These are phyloP conservation scores for Thripadectes ignobilis DNA, from an alignment of 2,797 vertebrate species.

Conservation along the genomic window DNA sequence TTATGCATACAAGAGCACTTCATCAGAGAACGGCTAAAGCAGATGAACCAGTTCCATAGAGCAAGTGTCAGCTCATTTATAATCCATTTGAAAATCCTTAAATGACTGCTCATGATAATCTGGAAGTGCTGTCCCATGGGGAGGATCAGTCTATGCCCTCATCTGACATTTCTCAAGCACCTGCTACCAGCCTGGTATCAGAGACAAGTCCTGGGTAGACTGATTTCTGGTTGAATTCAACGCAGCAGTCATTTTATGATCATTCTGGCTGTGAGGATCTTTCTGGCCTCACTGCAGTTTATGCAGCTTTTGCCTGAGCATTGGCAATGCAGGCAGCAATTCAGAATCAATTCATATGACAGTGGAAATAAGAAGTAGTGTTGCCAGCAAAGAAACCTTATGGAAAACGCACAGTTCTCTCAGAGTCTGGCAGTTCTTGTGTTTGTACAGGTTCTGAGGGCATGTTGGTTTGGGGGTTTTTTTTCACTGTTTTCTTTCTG, in stretches of 20 bases:
- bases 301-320: neutral
- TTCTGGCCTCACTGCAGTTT: neutral
- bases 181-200: neutral
- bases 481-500: neutral
- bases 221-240: neutral
- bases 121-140: neutral
- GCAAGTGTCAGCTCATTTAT: constrained; percentile 52
- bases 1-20: constrained; percentile 31
- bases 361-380: neutral
- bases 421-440: neutral
- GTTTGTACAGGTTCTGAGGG: neutral
- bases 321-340: neutral
- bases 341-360: neutral
- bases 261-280: neutral
- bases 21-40: constrained; percentile 20
- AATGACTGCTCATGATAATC: neutral
- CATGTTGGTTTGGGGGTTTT: neutral
- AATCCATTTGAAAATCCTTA: constrained; percentile 46
- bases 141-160: neutral
- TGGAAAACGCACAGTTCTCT: neutral
- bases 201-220: neutral
- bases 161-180: neutral
- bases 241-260: neutral
- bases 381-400: neutral
- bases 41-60: constrained; percentile 35